Evolutionary conservation across 2,888 invertebrate genomes (phyloP), one percentile per base, ranked within the genome.

Genomic region (Drosophila meridiana): DNA sequence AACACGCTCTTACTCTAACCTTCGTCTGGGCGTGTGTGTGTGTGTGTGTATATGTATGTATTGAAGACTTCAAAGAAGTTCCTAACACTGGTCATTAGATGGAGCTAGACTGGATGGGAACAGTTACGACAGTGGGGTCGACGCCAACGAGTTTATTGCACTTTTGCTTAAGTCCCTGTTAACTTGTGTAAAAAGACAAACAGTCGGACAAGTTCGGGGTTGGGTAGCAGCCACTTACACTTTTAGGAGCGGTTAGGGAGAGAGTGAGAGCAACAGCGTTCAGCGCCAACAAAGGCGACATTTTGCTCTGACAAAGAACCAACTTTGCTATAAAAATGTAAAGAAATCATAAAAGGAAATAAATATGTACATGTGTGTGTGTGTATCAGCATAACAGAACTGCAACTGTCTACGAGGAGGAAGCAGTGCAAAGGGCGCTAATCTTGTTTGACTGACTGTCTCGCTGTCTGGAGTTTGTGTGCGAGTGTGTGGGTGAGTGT

Each of bases 61-160:
- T 55, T 58, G 66, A 69, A 77, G 87, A 77, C 77, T 75, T 70
- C 70, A 71, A 83, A 76, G 79, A 84, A 74, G 70, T 69, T 69
- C 45, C 66, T 69, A 56, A 69, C 72, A 61, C 63, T 82, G 86
- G 87, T 73, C 85, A 87, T 89, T 89, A 86, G 53, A 62, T 45
- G 59, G 11, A 50, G 20, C 43, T 67, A 59, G 55, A 59, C 62
- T 66, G 62, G 43, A 69, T 73, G 73, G 61, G 42, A 52, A 52
- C 62, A 50, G 60, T 34, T 42, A 48, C 66, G 42, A 34, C 52
- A 34, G 58, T 28, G 26, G 38, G 47, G 30, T 50, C 42, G 36
- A 32, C 66, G 43, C 7, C 73, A 82, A 89, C 86, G 85, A 87
- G 85, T 85, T 85, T 85, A 85, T 85, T 85, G 85, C 85, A 82